Percentiles rank a stretch among this genome's conserved stretches.
Evolutionary conservation across 2,888 invertebrate species (phyloP).

Genomic region (Drosophila austrosaltans): DNA sequence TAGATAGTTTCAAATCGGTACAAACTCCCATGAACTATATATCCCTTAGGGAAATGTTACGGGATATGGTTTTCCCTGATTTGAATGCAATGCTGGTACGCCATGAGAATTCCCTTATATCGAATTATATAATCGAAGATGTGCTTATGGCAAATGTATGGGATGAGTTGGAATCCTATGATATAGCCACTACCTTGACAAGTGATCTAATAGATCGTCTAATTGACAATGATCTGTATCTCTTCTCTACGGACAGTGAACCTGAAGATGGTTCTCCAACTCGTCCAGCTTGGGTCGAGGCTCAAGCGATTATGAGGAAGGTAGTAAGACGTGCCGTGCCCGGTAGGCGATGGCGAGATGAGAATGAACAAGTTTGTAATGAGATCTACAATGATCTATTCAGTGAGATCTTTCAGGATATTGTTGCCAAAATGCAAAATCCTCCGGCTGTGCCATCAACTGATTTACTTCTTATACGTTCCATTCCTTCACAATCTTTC

Average conservation of each 20-base stretch:
- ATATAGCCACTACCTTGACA: constrained; percentile 56
- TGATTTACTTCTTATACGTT: constrained; percentile 22
- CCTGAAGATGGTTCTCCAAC: constrained; percentile 34
- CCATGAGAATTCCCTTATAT: constrained; percentile 56
- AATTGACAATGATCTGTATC: constrained; percentile 72
- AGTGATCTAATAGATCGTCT: constrained; percentile 72
- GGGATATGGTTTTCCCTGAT: constrained; percentile 65
- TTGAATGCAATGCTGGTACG: constrained; percentile 37
- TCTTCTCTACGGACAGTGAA: constrained; percentile 69
- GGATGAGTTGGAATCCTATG: constrained; percentile 79
- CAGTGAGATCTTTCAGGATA: constrained; percentile 57
- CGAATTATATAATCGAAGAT: constrained; percentile 77
- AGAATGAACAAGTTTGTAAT: constrained; percentile 64
- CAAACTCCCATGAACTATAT: constrained; percentile 71
- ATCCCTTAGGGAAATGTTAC: constrained; percentile 57
- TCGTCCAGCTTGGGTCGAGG: constrained; percentile 54
- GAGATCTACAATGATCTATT: constrained; percentile 67
- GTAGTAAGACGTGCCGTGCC: constrained; percentile 73
- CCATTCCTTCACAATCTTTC: not conserved
- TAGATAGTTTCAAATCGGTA: constrained; percentile 60
- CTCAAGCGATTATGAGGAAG: constrained; percentile 72
- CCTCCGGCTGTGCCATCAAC: not conserved
- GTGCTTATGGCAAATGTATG: constrained; percentile 83
- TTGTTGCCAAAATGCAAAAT: constrained; percentile 29
- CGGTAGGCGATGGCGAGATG: constrained; percentile 73